Evolutionary conservation across 2,797 vertebrate species (phyloP), one percentile per base, ranked within the genome.

Genomic region (Onychomys leucogaster): DNA sequence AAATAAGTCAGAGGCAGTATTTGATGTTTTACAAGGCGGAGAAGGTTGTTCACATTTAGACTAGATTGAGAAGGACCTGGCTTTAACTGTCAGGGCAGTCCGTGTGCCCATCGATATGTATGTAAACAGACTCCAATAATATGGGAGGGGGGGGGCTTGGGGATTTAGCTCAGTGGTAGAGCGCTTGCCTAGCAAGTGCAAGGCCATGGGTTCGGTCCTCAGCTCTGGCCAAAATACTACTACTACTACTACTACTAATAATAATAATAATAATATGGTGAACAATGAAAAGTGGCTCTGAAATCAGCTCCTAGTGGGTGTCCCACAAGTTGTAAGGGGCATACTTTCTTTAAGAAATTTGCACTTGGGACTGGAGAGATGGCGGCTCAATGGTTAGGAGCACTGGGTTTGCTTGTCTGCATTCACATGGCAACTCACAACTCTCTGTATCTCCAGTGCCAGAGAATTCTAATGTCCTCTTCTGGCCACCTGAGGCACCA

Each of bases 1-100:
- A 69, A 89, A 67, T 55, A 90, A 41, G 27, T 34, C 46, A 41
- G n/a, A 46, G n/a, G 78, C 29, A 21, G 49, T 17, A 65, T 76
- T 10, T 85, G 73, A 80, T 76, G 29, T 67, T 93, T 86, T 55
- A 65, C 76, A 87, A 94, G 71, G 16, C 52, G 52, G n/a, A 90
- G 65, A 63, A 82, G 37, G 49, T 84, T 55, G 49, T 84, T 55
- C 76, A 5, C 75, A 59, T 65, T 82, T 78, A 90, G 92, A 85
- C 34, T 46, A 25, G 34, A 65, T 29, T 34, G 41, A 84, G 43
- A 88, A 83, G 34, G 27, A 43, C 10, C 23, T 6, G 7, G 34
- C 19, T 77, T 89, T 91, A 29, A 77, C 32, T 43, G 59, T 19
- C 13, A n/a, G 59, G 63, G 41, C 17, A 61, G 71, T 8, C 11